Evolutionary conservation across 2,797 vertebrate genomes (phyloP).

Genomic region (Prionace glauca): DNA sequence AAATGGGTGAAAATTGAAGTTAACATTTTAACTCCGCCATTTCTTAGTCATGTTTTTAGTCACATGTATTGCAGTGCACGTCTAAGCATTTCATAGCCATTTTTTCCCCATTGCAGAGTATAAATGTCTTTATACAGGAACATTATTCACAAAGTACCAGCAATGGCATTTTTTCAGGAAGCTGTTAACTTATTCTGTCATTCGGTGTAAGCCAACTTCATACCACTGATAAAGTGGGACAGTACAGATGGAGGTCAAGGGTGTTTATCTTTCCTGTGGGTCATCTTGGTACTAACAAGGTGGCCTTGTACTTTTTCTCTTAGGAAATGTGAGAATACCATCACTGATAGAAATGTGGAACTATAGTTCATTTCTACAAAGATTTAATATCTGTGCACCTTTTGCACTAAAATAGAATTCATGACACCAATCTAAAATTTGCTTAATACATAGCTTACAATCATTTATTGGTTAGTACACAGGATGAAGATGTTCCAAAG

Average conservation of each 20-base stretch:
- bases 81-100: no score
- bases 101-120: neutral
- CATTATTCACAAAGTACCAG: neutral
- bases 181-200: slow-evolving; percentile 4
- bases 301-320: neutral
- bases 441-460: neutral
- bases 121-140: neutral
- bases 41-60: neutral
- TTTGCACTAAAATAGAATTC: neutral
- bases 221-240: neutral
- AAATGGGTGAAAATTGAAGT: neutral
- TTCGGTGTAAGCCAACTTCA: neutral
- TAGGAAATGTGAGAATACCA: neutral
- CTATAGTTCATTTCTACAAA: neutral
- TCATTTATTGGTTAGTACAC: neutral
- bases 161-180: neutral
- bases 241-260: neutral
- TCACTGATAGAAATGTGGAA: neutral
- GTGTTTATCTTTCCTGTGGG: neutral
- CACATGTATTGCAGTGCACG: neutral
- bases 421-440: neutral
- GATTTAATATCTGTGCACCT: neutral
- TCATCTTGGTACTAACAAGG: neutral
- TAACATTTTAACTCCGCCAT: neutral
- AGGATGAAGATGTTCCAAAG: neutral